A percentile compares a stretch with the other conserved stretches of the same genome.
Evolutionary conservation across 2,797 vertebrate species (phyloP).

Genomic region (Neomorphus geoffroyi): DNA sequence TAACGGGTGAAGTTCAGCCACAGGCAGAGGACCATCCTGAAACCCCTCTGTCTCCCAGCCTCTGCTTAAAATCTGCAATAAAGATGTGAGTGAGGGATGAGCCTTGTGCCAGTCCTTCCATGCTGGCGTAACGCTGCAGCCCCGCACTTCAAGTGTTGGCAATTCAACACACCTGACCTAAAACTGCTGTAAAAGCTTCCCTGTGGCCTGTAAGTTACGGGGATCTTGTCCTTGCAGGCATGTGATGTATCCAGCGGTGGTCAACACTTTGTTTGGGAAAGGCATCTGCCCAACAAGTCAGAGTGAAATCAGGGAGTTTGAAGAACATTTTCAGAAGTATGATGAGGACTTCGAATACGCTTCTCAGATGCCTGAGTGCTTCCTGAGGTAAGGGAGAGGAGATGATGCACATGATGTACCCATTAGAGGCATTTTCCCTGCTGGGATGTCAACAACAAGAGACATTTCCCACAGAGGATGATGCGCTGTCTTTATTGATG

Average conservation of each 20-base stretch:
- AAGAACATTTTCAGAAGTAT: conserved; percentile 78
- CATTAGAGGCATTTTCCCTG: neutral
- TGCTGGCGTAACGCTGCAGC: neutral
- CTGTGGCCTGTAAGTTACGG: neutral
- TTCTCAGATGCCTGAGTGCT: conserved; percentile 80
- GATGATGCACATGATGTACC: neutral
- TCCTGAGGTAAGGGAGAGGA: conserved; percentile 75
- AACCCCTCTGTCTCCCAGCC: neutral
- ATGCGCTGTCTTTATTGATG: neutral
- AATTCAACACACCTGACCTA: accelerated
- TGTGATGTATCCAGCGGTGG: conserved; percentile 79
- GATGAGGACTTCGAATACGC: conserved; percentile 83
- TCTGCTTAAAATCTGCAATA: neutral
- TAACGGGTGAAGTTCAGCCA: neutral
- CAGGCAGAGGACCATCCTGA: neutral
- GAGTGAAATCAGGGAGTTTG: conserved; percentile 74
- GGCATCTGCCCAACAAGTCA: conserved; percentile 67
- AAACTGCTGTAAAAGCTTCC: neutral
- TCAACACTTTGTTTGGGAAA: conserved; percentile 81
- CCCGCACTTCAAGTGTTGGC: neutral
- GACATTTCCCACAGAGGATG: neutral
- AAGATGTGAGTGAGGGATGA: neutral
- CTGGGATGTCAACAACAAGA: accelerated
- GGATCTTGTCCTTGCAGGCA: conserved; percentile 63
- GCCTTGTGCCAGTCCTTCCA: neutral